Evolutionary conservation across 1,140 invertebrate genomes (phyloP), one percentile per base, ranked within the genome.

Genomic region (Pogonomyrmex californicus): DNA sequence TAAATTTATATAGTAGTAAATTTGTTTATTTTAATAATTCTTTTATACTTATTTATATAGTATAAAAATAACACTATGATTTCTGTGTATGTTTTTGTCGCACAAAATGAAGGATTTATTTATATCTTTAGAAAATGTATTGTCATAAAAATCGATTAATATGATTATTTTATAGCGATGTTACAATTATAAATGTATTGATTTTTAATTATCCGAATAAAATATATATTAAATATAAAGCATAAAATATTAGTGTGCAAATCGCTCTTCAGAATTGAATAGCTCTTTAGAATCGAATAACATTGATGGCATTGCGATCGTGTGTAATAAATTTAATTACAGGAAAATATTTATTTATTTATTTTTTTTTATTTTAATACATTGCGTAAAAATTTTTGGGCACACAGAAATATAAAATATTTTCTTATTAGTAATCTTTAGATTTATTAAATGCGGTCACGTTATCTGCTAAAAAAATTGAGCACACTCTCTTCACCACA

Each of bases 381-480:
- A 30, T 36, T 51, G 14, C 17, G 23, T 12, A 4, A n/a, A 47
- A 10, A 78, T 49, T n/a, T 70, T 14, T 6, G 5, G 4, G 12
- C 7, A 81, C 23, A 30, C 12, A 23, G 51, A 81, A 82, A 47
- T 23, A n/a, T 9, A 30, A 66, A 14, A 0, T 33, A 58, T 17
- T 30, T 49, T 51, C 38, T 75, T 51, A 62, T 85, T 0, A 10
- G 2, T 4, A 1, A 7, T 60, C n/a, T n/a, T 44, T 14, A 41
- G 23, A 6, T 36, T 88, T 87, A 62, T 86, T 86, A 88, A 88
- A 73, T 66, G 38, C 30, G 38, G 17, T 41, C 49, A 51, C 47
- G 66, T 78, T 30, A 9, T 0, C 5, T 2, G 38, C 38, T 60
- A 81, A 76, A 23, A 23, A 76, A 86, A 86, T 86, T 87, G 81